Evolutionary conservation across 2,113 vertebrate species (phyloP).

Genomic region (Vidua chalybeata): DNA sequence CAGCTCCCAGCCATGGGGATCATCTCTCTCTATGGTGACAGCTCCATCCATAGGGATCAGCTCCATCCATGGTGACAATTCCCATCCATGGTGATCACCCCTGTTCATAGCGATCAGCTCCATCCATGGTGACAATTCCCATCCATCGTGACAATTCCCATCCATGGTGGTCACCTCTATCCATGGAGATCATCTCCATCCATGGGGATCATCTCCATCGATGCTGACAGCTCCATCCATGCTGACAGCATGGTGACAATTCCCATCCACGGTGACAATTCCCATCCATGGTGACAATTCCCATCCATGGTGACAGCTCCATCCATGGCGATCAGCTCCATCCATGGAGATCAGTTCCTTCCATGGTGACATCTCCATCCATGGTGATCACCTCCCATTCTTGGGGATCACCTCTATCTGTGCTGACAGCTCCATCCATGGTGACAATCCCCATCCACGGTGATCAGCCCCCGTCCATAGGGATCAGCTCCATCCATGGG

Average conservation of each 20-base stretch:
- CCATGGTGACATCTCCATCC: neutral
- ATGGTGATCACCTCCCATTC: neutral
- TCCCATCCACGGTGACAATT: neutral
- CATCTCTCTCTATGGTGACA: rapidly evolving
- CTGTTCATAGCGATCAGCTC: too few relatives aligned
- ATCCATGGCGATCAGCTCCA: neutral
- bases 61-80: neutral
- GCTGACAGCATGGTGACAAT: neutral
- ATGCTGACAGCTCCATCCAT: neutral
- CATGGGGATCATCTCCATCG: neutral
- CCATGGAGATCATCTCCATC: neutral
- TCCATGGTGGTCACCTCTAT: too few relatives aligned
- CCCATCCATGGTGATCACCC: neutral
- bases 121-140: neutral
- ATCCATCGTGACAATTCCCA: neutral
- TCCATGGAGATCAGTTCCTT: neutral
- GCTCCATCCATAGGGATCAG: neutral
- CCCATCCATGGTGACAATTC: neutral
- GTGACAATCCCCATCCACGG: too few relatives aligned
- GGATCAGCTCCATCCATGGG: neutral
- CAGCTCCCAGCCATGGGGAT: neutral
- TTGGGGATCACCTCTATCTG: too few relatives aligned
- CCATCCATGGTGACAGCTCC: neutral
- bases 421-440: too few relatives aligned
- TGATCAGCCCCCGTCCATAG: neutral